phyloP scores from a whole-genome alignment of 2,113 vertebrate species.

The Antechinus stuartii region DNA sequence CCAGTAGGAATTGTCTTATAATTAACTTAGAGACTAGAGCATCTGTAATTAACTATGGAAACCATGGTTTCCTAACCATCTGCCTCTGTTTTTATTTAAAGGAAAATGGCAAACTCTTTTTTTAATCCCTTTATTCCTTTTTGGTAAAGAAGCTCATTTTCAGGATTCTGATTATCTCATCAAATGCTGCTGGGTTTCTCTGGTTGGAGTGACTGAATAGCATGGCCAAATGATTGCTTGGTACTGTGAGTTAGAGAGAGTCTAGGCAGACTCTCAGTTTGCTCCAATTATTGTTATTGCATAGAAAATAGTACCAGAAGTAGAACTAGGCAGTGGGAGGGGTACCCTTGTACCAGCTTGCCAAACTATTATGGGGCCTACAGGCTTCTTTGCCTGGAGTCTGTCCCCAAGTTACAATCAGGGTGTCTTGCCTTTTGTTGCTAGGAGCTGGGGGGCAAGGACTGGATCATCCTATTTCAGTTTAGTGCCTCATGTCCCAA shows the following conservation, averaged over 20 bases:
- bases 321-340: not conserved
- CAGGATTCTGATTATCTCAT: not conserved
- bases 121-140: slow-evolving; percentile 40
- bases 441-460: not conserved
- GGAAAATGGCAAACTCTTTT: slow-evolving; percentile 55
- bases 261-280: not conserved
- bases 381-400: not conserved
- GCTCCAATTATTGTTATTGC: not conserved
- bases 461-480: not conserved
- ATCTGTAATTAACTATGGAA: slow-evolving; percentile 76
- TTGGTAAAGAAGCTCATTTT: slow-evolving; percentile 56
- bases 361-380: not conserved
- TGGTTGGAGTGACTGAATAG: not conserved
- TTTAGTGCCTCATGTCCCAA: not conserved
- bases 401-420: not conserved
- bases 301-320: not conserved
- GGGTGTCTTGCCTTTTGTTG: not conserved
- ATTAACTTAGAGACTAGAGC: slow-evolving; percentile 77
- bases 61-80: slow-evolving; percentile 66
- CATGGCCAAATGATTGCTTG: not conserved
- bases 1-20: slow-evolving; percentile 55
- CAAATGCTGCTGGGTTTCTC: not conserved
- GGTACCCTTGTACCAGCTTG: not conserved
- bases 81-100: slow-evolving; percentile 75
- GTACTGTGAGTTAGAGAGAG: not conserved